Base-by-base conservation (phyloP, 2,797 vertebrate species). In the Darevskia nairensis region DNA sequence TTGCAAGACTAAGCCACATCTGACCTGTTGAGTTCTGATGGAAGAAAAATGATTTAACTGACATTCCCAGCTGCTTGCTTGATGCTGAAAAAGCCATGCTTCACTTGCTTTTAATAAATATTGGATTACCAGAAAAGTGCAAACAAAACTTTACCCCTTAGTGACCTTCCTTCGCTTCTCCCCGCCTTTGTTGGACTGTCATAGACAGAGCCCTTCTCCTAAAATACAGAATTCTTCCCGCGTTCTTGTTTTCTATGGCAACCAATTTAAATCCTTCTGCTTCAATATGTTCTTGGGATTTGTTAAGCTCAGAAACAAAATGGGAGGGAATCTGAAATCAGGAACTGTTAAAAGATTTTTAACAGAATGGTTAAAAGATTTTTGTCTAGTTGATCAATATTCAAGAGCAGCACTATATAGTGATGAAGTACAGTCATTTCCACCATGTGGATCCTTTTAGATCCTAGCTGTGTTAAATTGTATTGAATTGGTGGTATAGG, bases 21-120 rank as follows among this genome's bases (percentile, higher is more conserved):
- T 84, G 69, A 74, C 69, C 50, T 74, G 69, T 74, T 59, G 46
- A 59, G 69, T 55, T 59, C 82, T 84, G 69, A 19, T 59, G 59
- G 46, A 35, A 39, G 21, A 55, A 55, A 59, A 74, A 84, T 4
- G 23, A 39, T 39, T 35, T 50, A 21, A n/a, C 46, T 39, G 46
- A 75, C 59, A 74, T 74, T 74, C 69, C 32, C 69, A 74, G 69
- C 82, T 74, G 82, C 50, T 74, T 59, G 46, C 69, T 74, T 9
- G 4, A 69, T 46, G 6, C 84, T 44, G 59, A 19, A 77, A 66
- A 77, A 77, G 84, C 17, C 27, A 77, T 77, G 74, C 84, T 66
- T 85, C 59, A 44, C 59, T 85, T 74, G 13, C 46, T 84, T 59
- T 75, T 59, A 84, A 74, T 84, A 72, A 84, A 84, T 84, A 72